Percentiles rank a stretch among this genome's conserved stretches.
Evolutionary conservation across 2,888 invertebrate genomes (phyloP).

Genomic region (Ochropacha duplaris): DNA sequence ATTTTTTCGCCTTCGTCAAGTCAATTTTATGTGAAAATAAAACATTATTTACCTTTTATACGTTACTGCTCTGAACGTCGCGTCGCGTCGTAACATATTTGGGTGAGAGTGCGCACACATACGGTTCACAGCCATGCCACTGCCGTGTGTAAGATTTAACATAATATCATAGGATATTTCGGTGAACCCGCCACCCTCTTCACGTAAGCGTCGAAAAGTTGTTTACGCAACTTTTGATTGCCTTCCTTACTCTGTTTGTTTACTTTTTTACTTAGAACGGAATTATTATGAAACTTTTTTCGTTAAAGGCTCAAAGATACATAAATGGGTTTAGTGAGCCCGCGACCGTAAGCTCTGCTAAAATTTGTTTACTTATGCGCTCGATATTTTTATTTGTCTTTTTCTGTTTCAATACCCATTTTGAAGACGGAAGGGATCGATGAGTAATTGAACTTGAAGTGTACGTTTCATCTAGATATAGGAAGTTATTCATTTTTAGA

Average conservation of each 20-base stretch:
- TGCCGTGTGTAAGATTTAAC: constrained; percentile 46
- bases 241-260: constrained; percentile 72
- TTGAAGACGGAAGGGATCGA: constrained; percentile 22
- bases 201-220: constrained; percentile 68
- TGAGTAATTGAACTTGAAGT: constrained; percentile 20
- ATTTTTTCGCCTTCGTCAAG: neutral
- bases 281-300: constrained; percentile 77
- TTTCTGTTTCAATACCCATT: constrained; percentile 26
- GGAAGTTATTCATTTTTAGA: neutral
- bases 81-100: constrained; percentile 48
- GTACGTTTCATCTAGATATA: neutral
- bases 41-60: constrained; percentile 29
- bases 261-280: constrained; percentile 73
- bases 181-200: constrained; percentile 40
- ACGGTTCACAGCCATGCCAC: constrained; percentile 40
- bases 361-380: constrained; percentile 48
- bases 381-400: constrained; percentile 40
- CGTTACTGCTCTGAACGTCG: constrained; percentile 34
- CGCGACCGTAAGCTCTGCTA: constrained; percentile 40
- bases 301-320: constrained; percentile 70
- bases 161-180: constrained; percentile 59
- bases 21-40: constrained; percentile 27
- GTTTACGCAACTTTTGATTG: constrained; percentile 79
- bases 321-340: constrained; percentile 66
- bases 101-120: constrained; percentile 25